phyloP scores from a whole-genome alignment of 2,888 invertebrate genomes.

The Lasioglossum morio region DNA sequence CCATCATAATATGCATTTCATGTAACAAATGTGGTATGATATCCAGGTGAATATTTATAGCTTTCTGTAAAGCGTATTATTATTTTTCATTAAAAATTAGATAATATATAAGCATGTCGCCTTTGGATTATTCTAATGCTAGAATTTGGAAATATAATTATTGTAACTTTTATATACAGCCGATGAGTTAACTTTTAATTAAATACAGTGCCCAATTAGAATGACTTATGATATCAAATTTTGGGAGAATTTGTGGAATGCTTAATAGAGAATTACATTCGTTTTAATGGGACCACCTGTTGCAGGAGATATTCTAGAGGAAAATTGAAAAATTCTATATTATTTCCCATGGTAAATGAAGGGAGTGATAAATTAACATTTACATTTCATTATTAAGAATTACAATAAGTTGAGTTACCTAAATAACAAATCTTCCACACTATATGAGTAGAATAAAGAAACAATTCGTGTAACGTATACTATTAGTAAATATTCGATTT shows the following conservation, averaged over 20 bases:
- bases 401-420: not conserved
- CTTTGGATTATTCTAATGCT: too few species aligned
- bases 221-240: not conserved
- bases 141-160: not conserved
- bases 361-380: not conserved
- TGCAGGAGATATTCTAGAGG: not conserved
- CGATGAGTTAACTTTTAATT: not conserved
- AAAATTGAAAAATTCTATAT: conserved; percentile 4
- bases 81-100: not conserved
- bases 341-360: not conserved
- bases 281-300: conserved; percentile 10
- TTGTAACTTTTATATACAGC: not conserved
- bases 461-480: not conserved
- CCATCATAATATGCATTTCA: too few species aligned
- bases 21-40: not conserved
- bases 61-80: not conserved
- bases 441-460: not conserved
- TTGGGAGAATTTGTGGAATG: not conserved
- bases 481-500: not conserved
- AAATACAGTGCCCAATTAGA: not conserved
- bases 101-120: not conserved
- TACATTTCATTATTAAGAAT: not conserved
- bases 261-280: not conserved
- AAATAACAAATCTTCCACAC: not conserved
- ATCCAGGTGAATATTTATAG: too few species aligned